Evolutionary conservation across 2,888 invertebrate genomes (phyloP).

Genomic region (Drosophila mimetica): DNA sequence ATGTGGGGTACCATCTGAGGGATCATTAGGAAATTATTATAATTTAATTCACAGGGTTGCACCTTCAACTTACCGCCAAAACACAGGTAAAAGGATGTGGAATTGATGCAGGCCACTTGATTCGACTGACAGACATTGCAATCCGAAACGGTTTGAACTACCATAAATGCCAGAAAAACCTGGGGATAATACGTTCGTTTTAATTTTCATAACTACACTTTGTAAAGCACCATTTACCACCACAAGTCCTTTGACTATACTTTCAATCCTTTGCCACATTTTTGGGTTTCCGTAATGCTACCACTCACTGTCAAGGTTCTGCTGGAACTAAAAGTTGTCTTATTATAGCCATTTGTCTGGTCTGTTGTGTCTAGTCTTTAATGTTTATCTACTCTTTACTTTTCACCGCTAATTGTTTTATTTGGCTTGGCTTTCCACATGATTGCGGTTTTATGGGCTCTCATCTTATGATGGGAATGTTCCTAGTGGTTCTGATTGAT

Average conservation of each 20-base stretch:
- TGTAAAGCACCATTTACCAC: constrained; percentile 4
- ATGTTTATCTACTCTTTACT: constrained; percentile 54
- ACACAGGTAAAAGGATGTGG: constrained; percentile 80
- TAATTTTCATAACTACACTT: too few species aligned
- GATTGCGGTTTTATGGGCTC: constrained; percentile 41
- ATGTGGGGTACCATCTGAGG: constrained; percentile 67
- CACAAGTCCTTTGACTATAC: constrained; percentile 15
- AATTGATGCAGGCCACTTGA: constrained; percentile 80
- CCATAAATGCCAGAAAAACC: constrained; percentile 38
- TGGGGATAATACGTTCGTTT: constrained; percentile 3
- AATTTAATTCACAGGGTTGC: too few species aligned
- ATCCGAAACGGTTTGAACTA: constrained; percentile 38
- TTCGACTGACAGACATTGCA: constrained; percentile 82
- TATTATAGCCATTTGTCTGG: constrained; percentile 5
- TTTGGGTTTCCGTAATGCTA: constrained; percentile 14
- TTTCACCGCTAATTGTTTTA: constrained; percentile 67
- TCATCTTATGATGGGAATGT: constrained; percentile 31
- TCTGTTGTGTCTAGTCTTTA: constrained; percentile 27
- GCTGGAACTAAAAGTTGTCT: constrained; percentile 51
- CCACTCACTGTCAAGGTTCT: constrained; percentile 64
- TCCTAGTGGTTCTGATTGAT: constrained; percentile 7
- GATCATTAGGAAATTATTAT: background rate
- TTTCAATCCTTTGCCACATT: constrained; percentile 20
- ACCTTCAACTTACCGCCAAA: constrained; percentile 68
- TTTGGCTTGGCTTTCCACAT: constrained; percentile 68